phyloP scores from a whole-genome alignment of 2,113 vertebrate species.

The Dasyornis broadbenti region DNA sequence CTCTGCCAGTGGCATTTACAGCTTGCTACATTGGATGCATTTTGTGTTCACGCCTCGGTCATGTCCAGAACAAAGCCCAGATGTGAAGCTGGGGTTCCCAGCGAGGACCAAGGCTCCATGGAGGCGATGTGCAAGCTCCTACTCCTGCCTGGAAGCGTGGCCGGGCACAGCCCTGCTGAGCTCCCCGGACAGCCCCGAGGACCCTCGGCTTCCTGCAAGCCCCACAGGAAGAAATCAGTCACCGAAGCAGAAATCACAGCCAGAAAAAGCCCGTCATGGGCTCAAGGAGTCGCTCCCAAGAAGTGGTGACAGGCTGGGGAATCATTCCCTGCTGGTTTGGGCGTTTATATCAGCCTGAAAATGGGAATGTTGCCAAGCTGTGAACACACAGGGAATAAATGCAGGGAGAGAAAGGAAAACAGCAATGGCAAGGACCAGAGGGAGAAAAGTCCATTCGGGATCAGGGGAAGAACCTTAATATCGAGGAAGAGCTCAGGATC shows the following conservation, averaged over 20 bases:
- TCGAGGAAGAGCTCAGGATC: neutral
- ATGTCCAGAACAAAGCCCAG: neutral
- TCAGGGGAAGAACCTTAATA: neutral
- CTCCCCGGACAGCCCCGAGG: rapidly evolving
- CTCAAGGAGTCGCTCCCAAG: neutral
- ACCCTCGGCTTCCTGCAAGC: neutral
- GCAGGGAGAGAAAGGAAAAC: neutral
- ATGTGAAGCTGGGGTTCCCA: neutral
- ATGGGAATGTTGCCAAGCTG: rapidly evolving
- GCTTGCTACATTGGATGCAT: rapidly evolving
- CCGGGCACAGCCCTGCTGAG: neutral
- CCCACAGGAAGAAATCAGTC: neutral
- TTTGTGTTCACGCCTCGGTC: neutral
- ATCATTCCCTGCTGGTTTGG: neutral
- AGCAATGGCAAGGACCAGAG: neutral
- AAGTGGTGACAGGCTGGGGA: neutral
- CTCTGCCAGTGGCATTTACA: neutral
- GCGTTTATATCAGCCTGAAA: rapidly evolving
- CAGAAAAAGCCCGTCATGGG: rapidly evolving
- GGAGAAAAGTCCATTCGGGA: rapidly evolving
- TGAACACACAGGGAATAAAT: rapidly evolving
- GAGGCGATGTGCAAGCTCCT: neutral
- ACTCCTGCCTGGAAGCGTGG: rapidly evolving
- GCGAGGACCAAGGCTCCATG: rapidly evolving
- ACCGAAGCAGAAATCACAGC: neutral